A percentile compares a stretch with the other conserved stretches of the same genome.
These are phyloP conservation scores for Ferdinandea cuprea DNA, from an alignment of 2,888 invertebrate genomes.

Conservation along the genomic window DNA sequence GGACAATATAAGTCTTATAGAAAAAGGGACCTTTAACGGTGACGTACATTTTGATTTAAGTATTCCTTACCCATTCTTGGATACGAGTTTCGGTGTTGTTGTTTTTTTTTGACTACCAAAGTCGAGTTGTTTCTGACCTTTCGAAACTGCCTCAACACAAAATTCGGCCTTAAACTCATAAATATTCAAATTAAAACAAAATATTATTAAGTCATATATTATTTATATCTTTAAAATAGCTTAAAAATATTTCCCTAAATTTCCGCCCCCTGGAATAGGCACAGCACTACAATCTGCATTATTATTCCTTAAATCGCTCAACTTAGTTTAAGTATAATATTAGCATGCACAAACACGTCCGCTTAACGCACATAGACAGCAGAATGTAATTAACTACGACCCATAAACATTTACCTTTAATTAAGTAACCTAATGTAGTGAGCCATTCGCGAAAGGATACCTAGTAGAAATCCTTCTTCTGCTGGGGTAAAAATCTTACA, in stretches of 20 bases:
- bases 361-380: conserved; percentile 36
- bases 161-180: too few relatives aligned
- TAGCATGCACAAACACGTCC: conserved; percentile 64
- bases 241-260: not conserved
- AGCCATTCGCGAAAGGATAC: conserved; percentile 60
- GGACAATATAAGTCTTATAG: too few relatives aligned
- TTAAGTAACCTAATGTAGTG: conserved; percentile 64
- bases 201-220: too few relatives aligned
- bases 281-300: conserved; percentile 1
- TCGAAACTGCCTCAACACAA: too few relatives aligned
- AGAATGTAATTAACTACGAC: conserved; percentile 62
- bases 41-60: too few relatives aligned
- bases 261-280: not conserved
- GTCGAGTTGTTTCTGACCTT: too few relatives aligned
- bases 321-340: conserved; percentile 41
- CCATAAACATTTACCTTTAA: conserved; percentile 71
- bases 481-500: conserved; percentile 18
- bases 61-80: too few relatives aligned
- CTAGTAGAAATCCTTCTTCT: conserved; percentile 39
- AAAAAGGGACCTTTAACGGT: too few relatives aligned
- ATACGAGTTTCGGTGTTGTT: too few relatives aligned
- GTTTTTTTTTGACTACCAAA: too few relatives aligned
- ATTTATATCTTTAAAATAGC: not conserved
- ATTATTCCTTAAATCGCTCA: conserved; percentile 26
- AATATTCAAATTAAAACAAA: too few relatives aligned